Evolutionary conservation across 2,888 invertebrate species (phyloP), one percentile per base, ranked within the genome.

Genomic region (Nomada hirtipes): DNA sequence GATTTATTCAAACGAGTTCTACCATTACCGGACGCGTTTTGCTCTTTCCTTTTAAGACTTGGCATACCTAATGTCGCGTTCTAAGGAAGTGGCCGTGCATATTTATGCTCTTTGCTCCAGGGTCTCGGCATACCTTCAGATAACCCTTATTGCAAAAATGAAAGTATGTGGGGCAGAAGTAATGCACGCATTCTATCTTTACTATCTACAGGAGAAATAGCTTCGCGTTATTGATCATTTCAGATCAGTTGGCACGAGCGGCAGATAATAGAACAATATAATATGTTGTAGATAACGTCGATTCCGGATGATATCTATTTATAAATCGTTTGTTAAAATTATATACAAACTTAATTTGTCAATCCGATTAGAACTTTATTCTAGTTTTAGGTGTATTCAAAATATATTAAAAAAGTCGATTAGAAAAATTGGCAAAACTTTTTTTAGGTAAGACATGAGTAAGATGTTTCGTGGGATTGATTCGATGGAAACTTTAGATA

Each of bases 71-170:
- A 75, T 82, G 79, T 77, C 76, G 81, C 82, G 69, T 61, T 76
- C 60, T 55, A 72, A 81, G 87, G 82, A 87, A 87, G 84, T 79
- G 83, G 83, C 73, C 15, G 69, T 65, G 87, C 87, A 87, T 87
- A 87, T 82, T 87, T 87, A 87, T 75, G 47, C 80, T 84, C 64
- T 55, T 68, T 75, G 65, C 78, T 73, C 47, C 68, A 57, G 84
- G 73, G 64, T 57, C 60, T 72, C 47, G 50, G 73, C 80, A 82
- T 84, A 61, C 87, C 83, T 79, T 71, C 52, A 29, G 26, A 36
- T 69, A 44, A 29, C 61, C 50, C 50, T 69, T 71, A 29, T 57
- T 29, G 61, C 44, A 83, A 84, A 87, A 87, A 80, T 79, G 42
- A 42, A 61, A 75, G 63, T 86, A 84, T 87, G 60, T 83, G 61